Conservation (phyloP, 1,140 invertebrate species). For the Nomia melanderi region DNA sequence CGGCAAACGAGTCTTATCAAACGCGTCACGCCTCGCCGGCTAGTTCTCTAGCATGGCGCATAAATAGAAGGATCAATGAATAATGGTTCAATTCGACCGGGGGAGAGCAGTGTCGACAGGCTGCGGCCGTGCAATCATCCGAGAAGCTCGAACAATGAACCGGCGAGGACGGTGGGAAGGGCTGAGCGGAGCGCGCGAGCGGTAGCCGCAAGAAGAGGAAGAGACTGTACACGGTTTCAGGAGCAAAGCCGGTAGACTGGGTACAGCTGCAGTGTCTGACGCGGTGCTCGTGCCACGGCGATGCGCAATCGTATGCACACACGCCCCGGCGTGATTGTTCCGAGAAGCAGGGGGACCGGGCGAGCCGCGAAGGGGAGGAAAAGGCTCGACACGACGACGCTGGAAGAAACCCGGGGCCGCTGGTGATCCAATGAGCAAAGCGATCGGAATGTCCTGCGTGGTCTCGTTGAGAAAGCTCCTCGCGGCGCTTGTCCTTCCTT, state of each 20-base stretch:
- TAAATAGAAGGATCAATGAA: neutral
- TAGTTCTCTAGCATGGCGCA: neutral
- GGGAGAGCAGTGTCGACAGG: neutral
- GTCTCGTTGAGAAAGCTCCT: constrained; percentile 14
- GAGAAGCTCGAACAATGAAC: constrained; percentile 16
- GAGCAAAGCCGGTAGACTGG: constrained; percentile 46
- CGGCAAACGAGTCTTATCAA: too few relatives aligned
- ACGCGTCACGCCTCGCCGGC: neutral
- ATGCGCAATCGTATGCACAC: constrained; percentile 61
- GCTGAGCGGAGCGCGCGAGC: neutral
- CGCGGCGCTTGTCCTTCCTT: too few relatives aligned
- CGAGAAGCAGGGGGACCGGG: constrained; percentile 29
- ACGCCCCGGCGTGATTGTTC: constrained; percentile 66
- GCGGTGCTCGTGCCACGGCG: constrained; percentile 60
- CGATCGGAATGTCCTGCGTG: constrained; percentile 42
- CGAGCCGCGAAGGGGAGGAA: constrained; percentile 41
- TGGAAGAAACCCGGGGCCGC: constrained; percentile 39
- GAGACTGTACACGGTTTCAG: constrained; percentile 52
- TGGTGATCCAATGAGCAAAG: constrained; percentile 8
- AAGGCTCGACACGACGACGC: neutral
- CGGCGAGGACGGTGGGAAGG: constrained; percentile 31
- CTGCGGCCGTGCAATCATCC: constrained; percentile 23
- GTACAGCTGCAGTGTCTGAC: constrained; percentile 61
- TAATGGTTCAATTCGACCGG: neutral
- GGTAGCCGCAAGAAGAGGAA: constrained; percentile 48